These are phyloP conservation scores for Melanerpes aurifrons DNA, from an alignment of 2,113 vertebrate species.

Conservation along the genomic window DNA sequence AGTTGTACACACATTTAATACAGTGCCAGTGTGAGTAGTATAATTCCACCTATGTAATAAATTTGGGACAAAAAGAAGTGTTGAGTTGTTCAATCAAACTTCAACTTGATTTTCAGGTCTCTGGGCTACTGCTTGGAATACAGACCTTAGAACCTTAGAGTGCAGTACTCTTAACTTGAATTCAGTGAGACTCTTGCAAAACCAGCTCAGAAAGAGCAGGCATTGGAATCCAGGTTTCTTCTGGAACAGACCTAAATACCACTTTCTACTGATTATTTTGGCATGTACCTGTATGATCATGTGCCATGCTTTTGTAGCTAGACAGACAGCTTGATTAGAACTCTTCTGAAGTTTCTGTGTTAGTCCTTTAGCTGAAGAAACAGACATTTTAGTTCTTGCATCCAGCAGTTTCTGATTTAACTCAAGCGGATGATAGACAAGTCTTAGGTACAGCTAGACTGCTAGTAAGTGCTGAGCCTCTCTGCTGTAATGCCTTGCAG, in stretches of 20 bases:
- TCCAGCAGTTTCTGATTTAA: neutral
- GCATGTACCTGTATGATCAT: neutral
- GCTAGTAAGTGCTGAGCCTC: neutral
- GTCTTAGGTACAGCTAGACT: neutral
- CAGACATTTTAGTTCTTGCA: neutral
- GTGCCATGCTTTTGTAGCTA: neutral
- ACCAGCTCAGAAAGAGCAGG: neutral
- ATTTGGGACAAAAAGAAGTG: neutral
- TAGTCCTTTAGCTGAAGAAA: neutral
- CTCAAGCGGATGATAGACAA: neutral
- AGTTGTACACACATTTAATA: neutral
- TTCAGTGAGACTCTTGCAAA: neutral
- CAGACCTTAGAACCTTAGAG: neutral
- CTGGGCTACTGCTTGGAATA: neutral
- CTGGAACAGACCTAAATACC: neutral
- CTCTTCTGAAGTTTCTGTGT: neutral
- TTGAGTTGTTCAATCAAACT: neutral
- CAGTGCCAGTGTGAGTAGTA: neutral
- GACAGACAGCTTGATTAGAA: neutral
- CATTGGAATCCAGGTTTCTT: neutral
- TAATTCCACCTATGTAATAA: neutral
- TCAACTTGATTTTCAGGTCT: neutral
- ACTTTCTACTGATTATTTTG: neutral
- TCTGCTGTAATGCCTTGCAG: neutral
- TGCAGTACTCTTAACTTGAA: neutral